Evolutionary conservation across 2,888 invertebrate genomes (phyloP), one percentile per base, ranked within the genome.

Genomic region (Andrena chrysosceles): DNA sequence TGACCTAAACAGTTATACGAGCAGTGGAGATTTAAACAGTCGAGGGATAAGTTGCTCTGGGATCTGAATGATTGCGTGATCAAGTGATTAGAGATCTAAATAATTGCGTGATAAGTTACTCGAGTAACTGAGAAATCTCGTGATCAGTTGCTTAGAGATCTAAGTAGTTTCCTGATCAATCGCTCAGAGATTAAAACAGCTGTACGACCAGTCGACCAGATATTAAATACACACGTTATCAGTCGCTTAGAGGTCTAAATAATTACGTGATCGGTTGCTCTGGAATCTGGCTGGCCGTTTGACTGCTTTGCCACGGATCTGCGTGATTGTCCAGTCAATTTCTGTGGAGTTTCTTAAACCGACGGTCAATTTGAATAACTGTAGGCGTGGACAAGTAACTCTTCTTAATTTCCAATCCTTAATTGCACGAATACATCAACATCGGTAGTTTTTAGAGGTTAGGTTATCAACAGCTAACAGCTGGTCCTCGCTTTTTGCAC

Each of bases 51-150:
- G 33, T 62, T 62, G n/a, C 62, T 3, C 20, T 2, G 8, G 56
- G 71, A 64, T 71, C 59, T 35, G 23, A 71, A 72, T 64, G 71
- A 71, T 77, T 59, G 33, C 64, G 33, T n/a, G 54, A 70, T 49
- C 56, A 54, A 63, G 63, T 54, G 70, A 29, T 29, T n/a, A 56
- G 13, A 49, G 64, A 73, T 67, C 73, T 73, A 62, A 72, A 62
- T 67, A 66, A 60, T 73, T 77, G 73, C 73, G 42, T 29, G 62
- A 70, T 64, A 63, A 48, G 54, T 52, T 60, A 29, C 35, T 2
- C 3, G 23, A 3, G 13, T 48, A 64, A 42, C 63, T 56, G 63
- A 71, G 63, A 70, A 64, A 63, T 71, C 70, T 23, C 60, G 59
- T 23, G 60, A 72, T 72, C 66, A 33, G 52, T 67, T 31, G 10